Base-by-base conservation (phyloP, 2,113 vertebrate genomes). In the Fulmarus glacialis region DNA sequence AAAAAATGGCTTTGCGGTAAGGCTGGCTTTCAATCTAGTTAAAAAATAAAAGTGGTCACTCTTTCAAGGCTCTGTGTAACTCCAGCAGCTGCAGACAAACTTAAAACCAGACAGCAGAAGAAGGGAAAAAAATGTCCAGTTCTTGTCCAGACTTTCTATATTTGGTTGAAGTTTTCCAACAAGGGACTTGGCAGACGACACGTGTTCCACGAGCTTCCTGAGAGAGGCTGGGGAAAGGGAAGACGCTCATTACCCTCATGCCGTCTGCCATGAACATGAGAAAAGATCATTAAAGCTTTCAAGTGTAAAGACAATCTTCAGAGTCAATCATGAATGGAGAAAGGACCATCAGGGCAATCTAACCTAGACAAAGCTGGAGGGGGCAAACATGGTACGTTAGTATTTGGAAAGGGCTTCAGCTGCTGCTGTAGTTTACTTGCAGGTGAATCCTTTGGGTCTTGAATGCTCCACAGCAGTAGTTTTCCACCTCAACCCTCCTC, bases 21-120 rank as follows among this genome's bases (percentile, higher is more conserved):
- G 48, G 26, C 55, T 96, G 87, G 42, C 80, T 96, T 95, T 50
- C 58, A 95, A 55, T 63, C 74, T 73, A 97, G 70, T 95, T 4
- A 93, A 89, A 97, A 97, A 97, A 95, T 89, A 97, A 95, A 97
- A 95, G 73, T 48, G 91, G 88, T 82, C 79, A 81, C 85, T 77
- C 71, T 95, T 94, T 93, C 68, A 96, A 92, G 62, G 63, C 60
- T 95, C 83, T 72, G 80, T 92, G 77, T 80, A 96, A 87, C 85
- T 96, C 64, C 72, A 95, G 80, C 93, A 92, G 90, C 96, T 96
- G 89, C 75, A 95, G 89, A 82, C 82, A 94, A 75, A 89, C 78
- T 90, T 55, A 88, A 97, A 97, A 86, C 38, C 38, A 96, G 62
- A 87, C 75, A 91, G 50, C 23, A 89, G 50, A 64, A 89, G 75